Evolutionary conservation across 2,113 vertebrate species (phyloP), one percentile per base, ranked within the genome.

Genomic region (Charadrius vociferus): DNA sequence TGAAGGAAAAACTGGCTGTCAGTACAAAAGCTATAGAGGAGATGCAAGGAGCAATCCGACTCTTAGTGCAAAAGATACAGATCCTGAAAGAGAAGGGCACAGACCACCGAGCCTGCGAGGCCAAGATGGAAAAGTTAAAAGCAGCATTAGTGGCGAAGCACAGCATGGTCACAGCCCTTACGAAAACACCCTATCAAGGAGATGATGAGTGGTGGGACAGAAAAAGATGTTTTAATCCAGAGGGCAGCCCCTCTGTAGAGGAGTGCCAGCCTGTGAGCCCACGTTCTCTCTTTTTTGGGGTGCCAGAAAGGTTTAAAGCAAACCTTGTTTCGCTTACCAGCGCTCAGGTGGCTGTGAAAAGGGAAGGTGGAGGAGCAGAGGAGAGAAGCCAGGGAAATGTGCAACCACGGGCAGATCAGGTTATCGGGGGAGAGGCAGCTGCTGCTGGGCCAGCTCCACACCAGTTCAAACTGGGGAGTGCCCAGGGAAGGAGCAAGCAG

Each of bases 1-100:
- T 97, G 86, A 96, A 84, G 52, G 94, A 93, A 77, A 96, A 91
- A 14, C 37, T 96, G 14, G 77, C 89, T 58, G 30, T 47, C 55
- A 91, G 83, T 43, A 75, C 29, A 5, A 96, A 92, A 84, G 65
- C 89, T 30, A 10, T 94, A 12, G 83, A 93, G 72, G 91, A 96
- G n/a, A 47, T 85, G 36, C 86, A 95, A 29, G 52, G 43, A 37
- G 16, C 68, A 20, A 89, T 97, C 50, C 86, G 1, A 39, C 43
- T 66, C 8, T 14, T 97, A 66, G 50, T 94, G 68, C 68, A 86
- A 73, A 95, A 96, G 81, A 67, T 96, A 74, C 83, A 89, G 68
- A 29, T 39, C 50, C 77, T 96, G 7, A 89, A 93, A 71, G 95
- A 96, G 72, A 96, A 59, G 4, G 41, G 41, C n/a, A 11, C 82